These are phyloP conservation scores for Danio jaintianensis DNA, from an alignment of 2,797 vertebrate genomes.

Conservation along the genomic window DNA sequence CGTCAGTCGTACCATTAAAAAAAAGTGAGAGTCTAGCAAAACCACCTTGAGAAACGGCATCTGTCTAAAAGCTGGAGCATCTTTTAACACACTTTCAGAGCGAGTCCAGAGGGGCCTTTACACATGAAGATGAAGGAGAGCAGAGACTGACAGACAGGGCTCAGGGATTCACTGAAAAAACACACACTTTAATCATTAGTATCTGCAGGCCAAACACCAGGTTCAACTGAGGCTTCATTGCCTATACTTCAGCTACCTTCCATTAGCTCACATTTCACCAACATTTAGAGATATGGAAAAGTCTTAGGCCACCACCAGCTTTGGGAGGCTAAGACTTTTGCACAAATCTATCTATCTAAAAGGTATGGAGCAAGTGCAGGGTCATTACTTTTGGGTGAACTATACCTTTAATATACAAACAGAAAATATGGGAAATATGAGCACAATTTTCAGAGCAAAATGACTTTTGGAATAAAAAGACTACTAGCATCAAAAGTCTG, in stretches of 20 bases:
- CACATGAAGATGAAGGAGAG: constrained; percentile 55
- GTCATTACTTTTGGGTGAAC: no score
- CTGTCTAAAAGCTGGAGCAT: constrained; percentile 53
- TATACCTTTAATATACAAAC: no score
- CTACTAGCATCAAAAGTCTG: no score
- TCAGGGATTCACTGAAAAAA: constrained; percentile 18
- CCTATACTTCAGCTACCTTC: constrained; percentile 21
- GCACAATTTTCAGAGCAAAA: no score
- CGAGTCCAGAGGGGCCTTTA: constrained; percentile 53
- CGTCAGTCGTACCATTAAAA: constrained; percentile 59
- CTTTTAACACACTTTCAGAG: constrained; percentile 67
- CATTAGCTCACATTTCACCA: not conserved
- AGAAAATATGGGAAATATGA: no score
- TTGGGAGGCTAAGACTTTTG: no score
- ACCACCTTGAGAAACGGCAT: constrained; percentile 49
- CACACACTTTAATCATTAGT: constrained; percentile 7
- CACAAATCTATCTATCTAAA: no score
- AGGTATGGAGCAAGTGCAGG: no score
- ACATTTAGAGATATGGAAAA: no score
- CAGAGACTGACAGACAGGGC: constrained; percentile 24
- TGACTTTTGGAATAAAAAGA: no score
- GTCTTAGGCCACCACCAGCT: no score
- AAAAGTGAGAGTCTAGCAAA: constrained; percentile 64
- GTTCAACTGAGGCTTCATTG: not conserved
- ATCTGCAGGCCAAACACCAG: not conserved